Conservation (phyloP, 2,113 vertebrate species). For the Cyanoliseus patagonus region DNA sequence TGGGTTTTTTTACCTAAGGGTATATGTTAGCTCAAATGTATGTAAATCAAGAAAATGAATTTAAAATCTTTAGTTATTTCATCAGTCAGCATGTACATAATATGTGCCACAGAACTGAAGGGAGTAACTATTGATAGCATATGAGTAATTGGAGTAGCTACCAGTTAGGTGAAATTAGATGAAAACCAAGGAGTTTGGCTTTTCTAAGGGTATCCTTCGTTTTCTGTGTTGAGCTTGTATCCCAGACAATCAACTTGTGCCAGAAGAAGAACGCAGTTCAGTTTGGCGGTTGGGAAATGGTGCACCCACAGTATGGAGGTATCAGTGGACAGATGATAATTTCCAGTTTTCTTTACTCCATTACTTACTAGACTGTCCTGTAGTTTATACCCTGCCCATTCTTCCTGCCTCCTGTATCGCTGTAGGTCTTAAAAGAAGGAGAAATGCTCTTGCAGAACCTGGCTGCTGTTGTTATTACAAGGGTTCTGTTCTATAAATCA, state of each 20-base stretch:
- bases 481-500: background rate
- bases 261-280: background rate
- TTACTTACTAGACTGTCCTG: background rate
- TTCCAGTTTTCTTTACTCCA: background rate
- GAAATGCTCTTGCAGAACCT: background rate
- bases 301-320: background rate
- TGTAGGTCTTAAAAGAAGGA: background rate
- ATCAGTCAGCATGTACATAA: background rate
- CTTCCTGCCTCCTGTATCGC: background rate
- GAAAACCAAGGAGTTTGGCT: background rate
- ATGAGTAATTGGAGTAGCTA: background rate
- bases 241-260: background rate
- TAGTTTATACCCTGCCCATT: background rate
- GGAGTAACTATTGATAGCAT: background rate
- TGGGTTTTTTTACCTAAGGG: rapidly evolving
- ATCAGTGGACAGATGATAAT: background rate
- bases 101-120: rapidly evolving
- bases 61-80: background rate
- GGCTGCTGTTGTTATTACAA: background rate
- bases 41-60: background rate
- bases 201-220: background rate
- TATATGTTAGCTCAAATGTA: background rate
- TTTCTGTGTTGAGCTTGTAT: background rate
- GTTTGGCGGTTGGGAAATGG: background rate
- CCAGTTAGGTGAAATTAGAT: background rate